Percentiles rank a stretch among this genome's conserved stretches.
These are phyloP conservation scores for Spisula solida DNA, from an alignment of 2,888 invertebrate species.

Conservation along the genomic window DNA sequence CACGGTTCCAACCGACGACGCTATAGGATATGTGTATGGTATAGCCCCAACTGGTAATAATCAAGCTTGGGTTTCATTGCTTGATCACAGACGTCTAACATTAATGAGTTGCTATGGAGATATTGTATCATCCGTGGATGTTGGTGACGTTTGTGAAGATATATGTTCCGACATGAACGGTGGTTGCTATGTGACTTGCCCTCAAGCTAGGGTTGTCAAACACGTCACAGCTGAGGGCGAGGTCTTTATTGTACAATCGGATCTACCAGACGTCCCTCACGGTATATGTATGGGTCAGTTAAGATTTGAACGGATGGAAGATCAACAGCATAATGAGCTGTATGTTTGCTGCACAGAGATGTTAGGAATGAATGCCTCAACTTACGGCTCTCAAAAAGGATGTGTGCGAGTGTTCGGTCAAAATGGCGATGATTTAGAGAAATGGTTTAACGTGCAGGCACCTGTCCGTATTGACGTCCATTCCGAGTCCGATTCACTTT, in stretches of 20 bases:
- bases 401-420: slow-evolving; percentile 46
- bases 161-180: slow-evolving; percentile 53
- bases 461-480: slow-evolving; percentile 58
- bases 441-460: slow-evolving; percentile 36
- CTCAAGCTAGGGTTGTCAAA: slow-evolving; percentile 43
- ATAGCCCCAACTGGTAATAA: slow-evolving; percentile 49
- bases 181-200: slow-evolving; percentile 64
- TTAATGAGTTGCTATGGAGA: slow-evolving; percentile 50
- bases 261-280: slow-evolving; percentile 52
- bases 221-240: slow-evolving; percentile 37
- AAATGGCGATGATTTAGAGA: slow-evolving; percentile 50
- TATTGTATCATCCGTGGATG: slow-evolving; percentile 37
- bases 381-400: slow-evolving; percentile 40
- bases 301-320: background rate
- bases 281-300: slow-evolving; percentile 43
- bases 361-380: background rate
- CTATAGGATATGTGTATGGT: slow-evolving; percentile 65
- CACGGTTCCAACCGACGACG: slow-evolving; percentile 41
- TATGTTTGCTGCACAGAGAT: slow-evolving; percentile 58
- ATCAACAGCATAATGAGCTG: slow-evolving; percentile 47
- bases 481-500: slow-evolving; percentile 27
- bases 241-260: slow-evolving; percentile 27
- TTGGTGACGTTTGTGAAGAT: slow-evolving; percentile 57
- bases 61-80: slow-evolving; percentile 59
- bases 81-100: slow-evolving; percentile 49